These are phyloP conservation scores for Caenorhabditis angaria DNA, from an alignment of 2,888 invertebrate species.

Conservation along the genomic window DNA sequence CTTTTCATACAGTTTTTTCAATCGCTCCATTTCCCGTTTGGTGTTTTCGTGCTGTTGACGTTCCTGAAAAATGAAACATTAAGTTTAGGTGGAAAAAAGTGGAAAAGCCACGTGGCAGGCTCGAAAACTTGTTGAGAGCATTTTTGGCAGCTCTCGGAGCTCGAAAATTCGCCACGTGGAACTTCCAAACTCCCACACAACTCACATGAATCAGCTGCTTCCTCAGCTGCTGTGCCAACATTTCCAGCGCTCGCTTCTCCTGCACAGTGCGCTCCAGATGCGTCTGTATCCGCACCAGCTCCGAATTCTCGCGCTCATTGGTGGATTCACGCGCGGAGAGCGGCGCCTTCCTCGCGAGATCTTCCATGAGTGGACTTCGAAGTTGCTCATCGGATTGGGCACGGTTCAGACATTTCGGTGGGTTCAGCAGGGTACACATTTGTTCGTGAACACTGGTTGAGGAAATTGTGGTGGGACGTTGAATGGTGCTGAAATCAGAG, in stretches of 20 bases:
- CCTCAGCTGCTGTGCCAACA: slow-evolving; percentile 48
- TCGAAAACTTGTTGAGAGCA: too few species aligned
- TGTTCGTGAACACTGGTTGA: slow-evolving; percentile 56
- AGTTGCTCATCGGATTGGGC: slow-evolving; percentile 56
- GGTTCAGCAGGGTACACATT: slow-evolving; percentile 57
- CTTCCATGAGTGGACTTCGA: slow-evolving; percentile 43
- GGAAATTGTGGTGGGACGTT: slow-evolving; percentile 23
- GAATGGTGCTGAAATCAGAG: background rate
- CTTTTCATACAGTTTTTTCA: slow-evolving; percentile 46
- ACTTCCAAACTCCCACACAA: too few species aligned
- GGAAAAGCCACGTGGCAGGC: too few species aligned
- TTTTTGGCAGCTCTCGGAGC: too few species aligned
- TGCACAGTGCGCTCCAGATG: slow-evolving; percentile 47
- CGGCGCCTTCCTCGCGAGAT: slow-evolving; percentile 46
- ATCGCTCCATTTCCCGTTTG: slow-evolving; percentile 51
- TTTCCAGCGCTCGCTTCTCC: slow-evolving; percentile 51
- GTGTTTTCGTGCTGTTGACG: slow-evolving; percentile 54
- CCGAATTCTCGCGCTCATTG: slow-evolving; percentile 46
- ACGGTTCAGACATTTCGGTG: slow-evolving; percentile 52
- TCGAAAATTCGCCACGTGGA: too few species aligned
- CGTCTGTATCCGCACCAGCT: slow-evolving; percentile 37
- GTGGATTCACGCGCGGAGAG: slow-evolving; percentile 53
- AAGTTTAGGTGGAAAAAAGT: background rate
- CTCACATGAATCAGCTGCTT: slow-evolving; percentile 51
- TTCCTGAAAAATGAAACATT: slow-evolving; percentile 35